Percentiles rank a stretch among this genome's conserved stretches.
Evolutionary conservation across 2,888 invertebrate genomes (phyloP).

Genomic region (Drosophila merina): DNA sequence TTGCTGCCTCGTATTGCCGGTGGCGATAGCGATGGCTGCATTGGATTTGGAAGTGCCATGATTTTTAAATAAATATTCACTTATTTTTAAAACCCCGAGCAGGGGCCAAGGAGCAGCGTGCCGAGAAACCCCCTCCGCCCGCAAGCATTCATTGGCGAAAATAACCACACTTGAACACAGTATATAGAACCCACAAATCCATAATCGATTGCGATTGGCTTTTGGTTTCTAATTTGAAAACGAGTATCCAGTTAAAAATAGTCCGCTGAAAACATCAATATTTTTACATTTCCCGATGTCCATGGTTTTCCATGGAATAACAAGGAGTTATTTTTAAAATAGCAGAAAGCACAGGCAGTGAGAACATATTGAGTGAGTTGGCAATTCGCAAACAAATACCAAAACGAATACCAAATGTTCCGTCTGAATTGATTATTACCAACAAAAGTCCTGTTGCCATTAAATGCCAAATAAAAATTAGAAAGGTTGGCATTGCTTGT

Average conservation of each 20-base stretch:
- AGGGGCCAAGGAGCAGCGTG: slow-evolving; percentile 37
- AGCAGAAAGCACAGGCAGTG: slow-evolving; percentile 13
- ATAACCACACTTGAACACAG: neutral
- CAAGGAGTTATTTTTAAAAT: slow-evolving; percentile 80
- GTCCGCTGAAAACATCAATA: slow-evolving; percentile 74
- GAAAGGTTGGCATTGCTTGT: too few species aligned
- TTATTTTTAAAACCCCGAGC: slow-evolving; percentile 59
- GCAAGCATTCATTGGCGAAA: slow-evolving; percentile 15
- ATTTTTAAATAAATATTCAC: slow-evolving; percentile 62
- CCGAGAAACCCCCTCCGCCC: slow-evolving; percentile 3
- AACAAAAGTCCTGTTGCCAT: slow-evolving; percentile 30
- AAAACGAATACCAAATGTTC: slow-evolving; percentile 15
- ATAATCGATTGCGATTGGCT: slow-evolving; percentile 16
- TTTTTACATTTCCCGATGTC: slow-evolving; percentile 60
- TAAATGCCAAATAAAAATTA: slow-evolving; percentile 2
- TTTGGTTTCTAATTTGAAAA: slow-evolving; percentile 22
- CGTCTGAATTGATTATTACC: neutral
- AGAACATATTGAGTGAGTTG: slow-evolving; percentile 29
- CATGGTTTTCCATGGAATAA: slow-evolving; percentile 62
- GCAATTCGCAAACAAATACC: slow-evolving; percentile 17
- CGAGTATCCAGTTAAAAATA: slow-evolving; percentile 68
- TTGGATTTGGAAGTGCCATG: slow-evolving; percentile 61
- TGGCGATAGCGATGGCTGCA: slow-evolving; percentile 38
- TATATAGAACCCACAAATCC: slow-evolving; percentile 24
- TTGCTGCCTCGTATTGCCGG: slow-evolving; percentile 21